Percentiles rank a stretch among this genome's conserved stretches.
Conservation (phyloP, 1,140 invertebrate species). For the Matsumurasca onukii region DNA sequence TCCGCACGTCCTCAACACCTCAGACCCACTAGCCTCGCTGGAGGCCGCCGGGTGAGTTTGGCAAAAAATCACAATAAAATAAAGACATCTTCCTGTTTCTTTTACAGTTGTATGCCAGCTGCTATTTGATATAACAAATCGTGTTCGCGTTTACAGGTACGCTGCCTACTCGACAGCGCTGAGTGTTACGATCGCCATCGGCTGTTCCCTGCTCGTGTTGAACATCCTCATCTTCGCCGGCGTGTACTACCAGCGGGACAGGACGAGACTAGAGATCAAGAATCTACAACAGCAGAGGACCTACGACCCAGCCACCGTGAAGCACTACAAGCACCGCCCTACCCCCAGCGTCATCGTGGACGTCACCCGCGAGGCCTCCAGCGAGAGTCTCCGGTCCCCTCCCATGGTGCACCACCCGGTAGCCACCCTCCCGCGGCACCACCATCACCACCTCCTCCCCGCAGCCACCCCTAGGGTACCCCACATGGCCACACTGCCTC, state of each 20-base stretch:
- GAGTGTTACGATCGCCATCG: constrained; percentile 85
- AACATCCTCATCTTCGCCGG: constrained; percentile 93
- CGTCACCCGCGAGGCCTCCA: constrained; percentile 70
- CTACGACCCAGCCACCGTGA: constrained; percentile 26
- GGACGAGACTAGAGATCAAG: constrained; percentile 58
- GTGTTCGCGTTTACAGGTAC: too few relatives aligned
- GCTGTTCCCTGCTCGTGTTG: constrained; percentile 70
- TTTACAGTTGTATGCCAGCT: too few relatives aligned
- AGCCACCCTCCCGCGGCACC: constrained; percentile 50
- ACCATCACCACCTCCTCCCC: constrained; percentile 51
- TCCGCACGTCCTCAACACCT: constrained; percentile 47
- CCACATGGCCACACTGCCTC: constrained; percentile 32
- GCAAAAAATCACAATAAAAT: too few relatives aligned
- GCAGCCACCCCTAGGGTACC: constrained; percentile 42
- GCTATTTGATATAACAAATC: too few relatives aligned
- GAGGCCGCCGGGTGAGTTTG: constrained; percentile 81
- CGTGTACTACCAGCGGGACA: constrained; percentile 89
- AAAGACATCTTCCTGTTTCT: too few relatives aligned
- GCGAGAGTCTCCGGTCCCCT: constrained; percentile 47
- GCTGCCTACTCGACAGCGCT: constrained; percentile 79
- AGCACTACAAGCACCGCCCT: constrained; percentile 34
- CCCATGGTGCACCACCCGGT: constrained; percentile 14
- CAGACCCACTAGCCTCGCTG: constrained; percentile 70
- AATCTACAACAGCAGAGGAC: constrained; percentile 43
- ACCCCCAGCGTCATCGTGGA: constrained; percentile 68